phyloP scores from a whole-genome alignment of 2,888 invertebrate species.

The Megalurothrips usitatus region DNA sequence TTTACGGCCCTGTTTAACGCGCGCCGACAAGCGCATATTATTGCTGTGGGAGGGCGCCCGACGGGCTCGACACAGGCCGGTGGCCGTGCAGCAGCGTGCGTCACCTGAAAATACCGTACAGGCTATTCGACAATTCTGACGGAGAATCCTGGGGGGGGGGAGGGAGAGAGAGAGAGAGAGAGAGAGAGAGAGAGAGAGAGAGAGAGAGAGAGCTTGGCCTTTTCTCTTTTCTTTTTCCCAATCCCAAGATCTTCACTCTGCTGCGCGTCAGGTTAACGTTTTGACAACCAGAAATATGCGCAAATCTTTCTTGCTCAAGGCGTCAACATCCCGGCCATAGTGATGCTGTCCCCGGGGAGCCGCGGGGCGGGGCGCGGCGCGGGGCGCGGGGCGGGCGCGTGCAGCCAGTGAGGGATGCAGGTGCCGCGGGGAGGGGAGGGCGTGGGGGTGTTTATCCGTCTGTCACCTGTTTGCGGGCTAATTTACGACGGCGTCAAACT shows the following conservation, averaged over 20 bases:
- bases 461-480: constrained; percentile 3
- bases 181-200: background rate
- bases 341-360: background rate
- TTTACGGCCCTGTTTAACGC: background rate
- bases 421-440: background rate
- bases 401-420: background rate
- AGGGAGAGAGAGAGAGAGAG: background rate
- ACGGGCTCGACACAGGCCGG: no score
- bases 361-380: background rate
- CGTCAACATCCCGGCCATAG: background rate
- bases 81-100: no score
- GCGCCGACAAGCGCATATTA: background rate
- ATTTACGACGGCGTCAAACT: constrained; percentile 17
- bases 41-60: background rate
- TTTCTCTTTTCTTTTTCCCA: background rate
- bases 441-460: constrained; percentile 10
- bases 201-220: background rate
- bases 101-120: no score
- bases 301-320: constrained; percentile 9
- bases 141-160: background rate
- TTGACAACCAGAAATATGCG: constrained; percentile 16
- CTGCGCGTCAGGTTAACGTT: background rate
- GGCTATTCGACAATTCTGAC: no score
- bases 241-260: background rate
- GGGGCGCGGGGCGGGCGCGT: background rate